phyloP scores from a whole-genome alignment of 2,113 vertebrate genomes.

The Tricholaema leucomelas region DNA sequence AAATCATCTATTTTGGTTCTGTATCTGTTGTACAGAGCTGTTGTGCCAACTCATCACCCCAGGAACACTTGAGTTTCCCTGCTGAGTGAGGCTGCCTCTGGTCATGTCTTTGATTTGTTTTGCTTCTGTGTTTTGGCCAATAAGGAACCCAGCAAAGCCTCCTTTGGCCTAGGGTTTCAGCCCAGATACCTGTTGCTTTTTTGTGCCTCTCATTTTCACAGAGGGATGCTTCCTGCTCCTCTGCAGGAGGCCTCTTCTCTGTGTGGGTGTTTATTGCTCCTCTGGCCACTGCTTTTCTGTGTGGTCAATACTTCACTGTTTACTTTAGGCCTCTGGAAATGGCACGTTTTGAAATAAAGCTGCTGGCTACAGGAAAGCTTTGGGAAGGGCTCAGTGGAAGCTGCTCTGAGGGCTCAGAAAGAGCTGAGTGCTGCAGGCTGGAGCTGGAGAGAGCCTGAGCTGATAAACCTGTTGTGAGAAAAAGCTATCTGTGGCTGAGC shows the following conservation, averaged over 20 bases:
- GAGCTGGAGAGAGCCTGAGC: background rate
- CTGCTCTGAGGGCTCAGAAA: background rate
- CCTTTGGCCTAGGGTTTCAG: background rate
- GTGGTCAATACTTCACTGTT: background rate
- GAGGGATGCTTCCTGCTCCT: background rate
- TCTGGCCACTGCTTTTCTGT: fast-evolving
- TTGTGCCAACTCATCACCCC: background rate
- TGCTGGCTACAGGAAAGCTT: fast-evolving
- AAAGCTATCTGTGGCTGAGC: background rate
- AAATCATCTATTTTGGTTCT: background rate
- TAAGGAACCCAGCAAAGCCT: background rate
- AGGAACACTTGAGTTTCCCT: fast-evolving
- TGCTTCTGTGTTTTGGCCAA: background rate
- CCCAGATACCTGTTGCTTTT: background rate
- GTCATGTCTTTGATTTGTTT: background rate
- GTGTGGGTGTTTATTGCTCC: background rate
- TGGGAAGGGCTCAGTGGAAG: background rate
- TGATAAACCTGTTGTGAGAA: background rate
- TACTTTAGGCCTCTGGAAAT: background rate
- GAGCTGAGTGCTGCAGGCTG: background rate
- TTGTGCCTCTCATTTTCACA: background rate
- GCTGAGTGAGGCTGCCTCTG: fast-evolving
- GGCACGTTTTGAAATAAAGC: fast-evolving
- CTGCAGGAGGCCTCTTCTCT: background rate
- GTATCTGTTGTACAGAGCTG: fast-evolving